Evolutionary conservation across 2,888 invertebrate genomes (phyloP), one percentile per base, ranked within the genome.

Genomic region (Diogma glabrata): DNA sequence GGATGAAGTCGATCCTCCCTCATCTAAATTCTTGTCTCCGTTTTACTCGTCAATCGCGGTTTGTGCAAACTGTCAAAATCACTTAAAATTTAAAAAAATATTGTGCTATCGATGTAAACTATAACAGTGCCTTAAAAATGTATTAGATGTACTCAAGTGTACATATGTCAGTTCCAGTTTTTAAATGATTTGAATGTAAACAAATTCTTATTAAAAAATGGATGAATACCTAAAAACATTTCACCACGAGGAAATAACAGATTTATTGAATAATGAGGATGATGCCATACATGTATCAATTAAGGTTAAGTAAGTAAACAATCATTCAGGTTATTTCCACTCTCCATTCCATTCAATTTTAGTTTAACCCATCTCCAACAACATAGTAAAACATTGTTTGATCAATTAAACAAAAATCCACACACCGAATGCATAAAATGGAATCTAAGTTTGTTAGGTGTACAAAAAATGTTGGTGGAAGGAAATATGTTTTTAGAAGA

Each of bases 371-470:
- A 56, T 26, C 38, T 58, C 10, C 52, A 56, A 28, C 40, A 84
- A 66, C 75, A 75, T 47, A 76, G 81, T 64, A 77, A 80, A 23
- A 76, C 79, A 57, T 70, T 81, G 22, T 86, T 82, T 17, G 78
- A 82, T 60, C 75, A 76, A 59, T 74, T 90, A 49, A 67, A 88
- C 52, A 76, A 76, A 51, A 72, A 72, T 55, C 84, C 89, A 1
- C 72, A 78, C 49, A 65, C 74, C 49, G 75, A 78, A 59, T 68
- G 87, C 53, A 74, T 78, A 17, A 60, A 75, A 19, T 85, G 86
- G 69, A 78, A 87, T 61, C 66, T 70, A 51, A 76, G 77, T 53
- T 70, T 82, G 17, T 61, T 79, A 38, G 72, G 75, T 62, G 79
- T 76, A 1, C 84, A 87, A 63, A 72, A 75, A 61, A 63, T 67